Conservation (phyloP, 2,797 vertebrate genomes). For the Ammospiza maritima region DNA sequence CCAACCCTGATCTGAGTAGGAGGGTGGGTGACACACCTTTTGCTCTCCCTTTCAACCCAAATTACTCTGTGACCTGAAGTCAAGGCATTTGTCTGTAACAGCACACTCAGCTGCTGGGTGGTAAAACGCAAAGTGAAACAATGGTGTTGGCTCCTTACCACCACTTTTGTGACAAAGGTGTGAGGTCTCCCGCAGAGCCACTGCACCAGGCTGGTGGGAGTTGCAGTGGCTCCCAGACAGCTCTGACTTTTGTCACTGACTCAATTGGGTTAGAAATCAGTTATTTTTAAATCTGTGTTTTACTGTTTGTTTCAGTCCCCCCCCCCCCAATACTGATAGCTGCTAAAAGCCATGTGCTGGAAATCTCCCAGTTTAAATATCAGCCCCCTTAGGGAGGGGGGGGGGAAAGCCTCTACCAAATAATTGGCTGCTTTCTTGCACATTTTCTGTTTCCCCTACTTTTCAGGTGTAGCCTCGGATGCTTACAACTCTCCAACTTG, state of each 20-base stretch:
- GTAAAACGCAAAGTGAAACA: background rate
- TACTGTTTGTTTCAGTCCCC: background rate
- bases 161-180: background rate
- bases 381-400: fast-evolving
- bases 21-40: background rate
- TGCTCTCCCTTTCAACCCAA: background rate
- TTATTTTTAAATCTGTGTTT: background rate
- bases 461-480: background rate
- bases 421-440: background rate
- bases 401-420: background rate
- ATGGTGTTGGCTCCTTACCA: background rate
- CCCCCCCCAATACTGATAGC: background rate
- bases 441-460: background rate
- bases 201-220: background rate
- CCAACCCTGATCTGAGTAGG: background rate
- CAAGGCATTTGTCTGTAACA: background rate
- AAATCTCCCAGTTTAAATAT: background rate
- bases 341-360: background rate
- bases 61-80: background rate
- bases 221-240: background rate
- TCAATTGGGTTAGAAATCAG: background rate
- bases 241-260: background rate
- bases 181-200: background rate
- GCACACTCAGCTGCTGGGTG: background rate
- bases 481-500: background rate